Evolutionary conservation across 2,888 invertebrate genomes (phyloP).

Genomic region (Proisotoma minuta): DNA sequence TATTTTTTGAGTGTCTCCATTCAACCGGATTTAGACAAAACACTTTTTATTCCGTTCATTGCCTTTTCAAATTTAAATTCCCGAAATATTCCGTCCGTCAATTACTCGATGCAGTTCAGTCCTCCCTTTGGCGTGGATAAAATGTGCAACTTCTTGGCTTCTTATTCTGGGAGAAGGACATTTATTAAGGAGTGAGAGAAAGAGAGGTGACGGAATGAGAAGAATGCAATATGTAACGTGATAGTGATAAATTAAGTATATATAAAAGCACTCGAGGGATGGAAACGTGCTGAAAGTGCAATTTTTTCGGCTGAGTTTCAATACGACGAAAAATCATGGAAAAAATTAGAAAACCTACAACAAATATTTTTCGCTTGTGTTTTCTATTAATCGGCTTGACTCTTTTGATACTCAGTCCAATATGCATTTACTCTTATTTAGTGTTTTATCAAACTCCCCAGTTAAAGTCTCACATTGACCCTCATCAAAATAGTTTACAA

Average conservation of each 20-base stretch:
- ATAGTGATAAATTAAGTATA: conserved; percentile 1
- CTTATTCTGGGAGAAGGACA: not conserved
- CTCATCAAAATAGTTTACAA: too few relatives aligned
- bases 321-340: conserved; percentile 6
- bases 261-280: not conserved
- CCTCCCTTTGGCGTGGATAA: conserved; percentile 1
- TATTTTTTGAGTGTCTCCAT: too few relatives aligned
- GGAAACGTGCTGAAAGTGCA: conserved; percentile 6
- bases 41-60: too few relatives aligned
- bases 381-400: conserved; percentile 7
- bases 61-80: too few relatives aligned
- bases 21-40: too few relatives aligned
- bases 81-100: too few relatives aligned
- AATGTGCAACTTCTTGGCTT: too few relatives aligned
- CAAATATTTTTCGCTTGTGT: conserved; percentile 13
- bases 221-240: conserved; percentile 2
- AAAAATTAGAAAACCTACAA: conserved; percentile 18
- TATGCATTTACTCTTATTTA: conserved; percentile 14
- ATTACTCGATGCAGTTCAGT: not conserved
- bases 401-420: conserved; percentile 6
- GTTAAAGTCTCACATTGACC: not conserved
- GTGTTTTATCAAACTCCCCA: too few relatives aligned
- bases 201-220: conserved; percentile 4
- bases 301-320: not conserved
- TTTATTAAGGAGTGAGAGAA: not conserved